phyloP scores from a whole-genome alignment of 2,888 invertebrate species.

The Scelioninae gen. 1 region DNA sequence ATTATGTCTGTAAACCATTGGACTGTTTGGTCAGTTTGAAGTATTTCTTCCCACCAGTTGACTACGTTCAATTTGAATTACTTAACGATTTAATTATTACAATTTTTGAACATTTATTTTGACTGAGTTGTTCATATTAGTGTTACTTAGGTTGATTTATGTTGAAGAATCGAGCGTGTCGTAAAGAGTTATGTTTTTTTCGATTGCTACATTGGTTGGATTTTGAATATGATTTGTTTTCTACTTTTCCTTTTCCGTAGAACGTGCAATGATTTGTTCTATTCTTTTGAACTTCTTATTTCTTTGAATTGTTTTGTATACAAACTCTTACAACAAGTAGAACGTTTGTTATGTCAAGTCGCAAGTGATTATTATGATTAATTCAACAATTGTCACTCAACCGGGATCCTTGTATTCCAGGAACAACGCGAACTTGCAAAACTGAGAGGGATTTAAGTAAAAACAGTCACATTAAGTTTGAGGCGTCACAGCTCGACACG shows the following conservation, averaged over 20 bases:
- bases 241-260: constrained; percentile 73
- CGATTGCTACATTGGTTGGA: constrained; percentile 64
- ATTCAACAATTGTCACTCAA: constrained; percentile 74
- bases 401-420: constrained; percentile 83
- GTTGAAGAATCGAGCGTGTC: constrained; percentile 52
- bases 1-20: too few species aligned
- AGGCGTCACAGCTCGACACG: constrained; percentile 79
- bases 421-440: constrained; percentile 81
- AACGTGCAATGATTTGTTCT: constrained; percentile 74
- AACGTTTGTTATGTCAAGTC: constrained; percentile 68
- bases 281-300: constrained; percentile 35
- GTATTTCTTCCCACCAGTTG: too few species aligned
- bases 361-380: constrained; percentile 69
- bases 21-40: too few species aligned
- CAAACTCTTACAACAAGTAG: constrained; percentile 59
- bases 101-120: constrained; percentile 19
- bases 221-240: constrained; percentile 12
- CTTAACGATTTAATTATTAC: neutral
- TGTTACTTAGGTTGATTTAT: constrained; percentile 40
- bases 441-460: constrained; percentile 83
- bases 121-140: constrained; percentile 52
- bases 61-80: neutral
- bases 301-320: constrained; percentile 50
- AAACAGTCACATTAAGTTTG: constrained; percentile 82
- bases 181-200: constrained; percentile 31